These are phyloP conservation scores for Epizoanthus ramosus DNA, from an alignment of 92 coral and sea anemone genomes.

Conservation along the genomic window DNA sequence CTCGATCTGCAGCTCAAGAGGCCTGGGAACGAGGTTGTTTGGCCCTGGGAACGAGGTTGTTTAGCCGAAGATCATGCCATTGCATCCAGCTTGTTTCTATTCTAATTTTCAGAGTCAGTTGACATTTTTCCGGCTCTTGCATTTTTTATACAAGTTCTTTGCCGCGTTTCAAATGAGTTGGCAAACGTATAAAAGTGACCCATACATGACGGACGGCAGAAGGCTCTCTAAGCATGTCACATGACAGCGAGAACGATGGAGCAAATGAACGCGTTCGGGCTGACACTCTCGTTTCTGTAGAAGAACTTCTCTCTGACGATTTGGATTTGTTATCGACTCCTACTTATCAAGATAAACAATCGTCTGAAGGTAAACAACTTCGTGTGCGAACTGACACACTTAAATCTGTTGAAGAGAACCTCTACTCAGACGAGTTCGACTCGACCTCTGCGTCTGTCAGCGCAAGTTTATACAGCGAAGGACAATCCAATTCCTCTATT, in stretches of 20 bases:
- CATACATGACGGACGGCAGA: background rate
- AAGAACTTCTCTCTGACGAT: constrained; percentile 24
- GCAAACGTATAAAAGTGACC: no score
- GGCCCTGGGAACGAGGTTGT: background rate
- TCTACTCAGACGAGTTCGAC: background rate
- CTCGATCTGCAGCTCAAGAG: no score
- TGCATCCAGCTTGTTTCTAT: background rate
- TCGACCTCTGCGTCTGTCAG: background rate
- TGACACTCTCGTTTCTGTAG: constrained; percentile 15
- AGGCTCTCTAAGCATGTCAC: background rate
- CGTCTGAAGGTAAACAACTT: background rate
- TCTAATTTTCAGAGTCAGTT: no score
- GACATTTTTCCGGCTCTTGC: no score
- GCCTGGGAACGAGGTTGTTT: background rate
- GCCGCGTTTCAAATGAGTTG: no score
- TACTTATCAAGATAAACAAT: no score
- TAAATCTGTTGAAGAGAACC: background rate
- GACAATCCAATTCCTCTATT: background rate
- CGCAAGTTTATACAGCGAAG: background rate
- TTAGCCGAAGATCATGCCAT: background rate
- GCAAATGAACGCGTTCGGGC: background rate
- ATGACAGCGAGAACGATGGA: background rate
- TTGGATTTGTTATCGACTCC: no score
- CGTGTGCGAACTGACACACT: background rate
- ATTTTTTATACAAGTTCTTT: no score